Percentiles rank a stretch among this genome's conserved stretches.
Conservation (phyloP, 2,113 vertebrate genomes). For the Podarcis muralis region DNA sequence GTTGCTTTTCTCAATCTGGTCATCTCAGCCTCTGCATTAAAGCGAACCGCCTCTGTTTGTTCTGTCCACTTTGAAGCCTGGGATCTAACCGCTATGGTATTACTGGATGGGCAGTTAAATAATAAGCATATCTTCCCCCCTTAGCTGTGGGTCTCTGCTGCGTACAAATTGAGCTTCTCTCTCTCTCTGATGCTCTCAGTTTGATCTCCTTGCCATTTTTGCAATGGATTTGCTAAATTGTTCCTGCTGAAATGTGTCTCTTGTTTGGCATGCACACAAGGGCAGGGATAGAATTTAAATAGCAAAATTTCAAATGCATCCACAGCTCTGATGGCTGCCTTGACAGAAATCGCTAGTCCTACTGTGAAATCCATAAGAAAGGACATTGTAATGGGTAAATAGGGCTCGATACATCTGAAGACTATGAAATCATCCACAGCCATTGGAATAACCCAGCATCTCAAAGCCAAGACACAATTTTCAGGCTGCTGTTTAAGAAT, state of each 20-base stretch:
- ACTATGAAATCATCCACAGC: slow-evolving; percentile 21
- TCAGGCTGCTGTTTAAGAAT: slow-evolving; percentile 16
- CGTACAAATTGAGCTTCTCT: not conserved
- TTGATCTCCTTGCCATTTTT: slow-evolving; percentile 12
- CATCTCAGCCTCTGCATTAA: not conserved
- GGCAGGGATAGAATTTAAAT: slow-evolving; percentile 31
- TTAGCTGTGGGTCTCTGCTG: not conserved
- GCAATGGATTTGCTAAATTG: slow-evolving; percentile 28
- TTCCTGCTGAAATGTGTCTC: slow-evolving; percentile 16
- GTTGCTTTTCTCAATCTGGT: not conserved
- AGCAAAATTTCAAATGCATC: slow-evolving; percentile 24
- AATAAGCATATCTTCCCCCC: not conserved
- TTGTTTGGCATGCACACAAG: slow-evolving; percentile 10
- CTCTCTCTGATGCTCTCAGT: not conserved
- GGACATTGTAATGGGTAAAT: slow-evolving; percentile 38
- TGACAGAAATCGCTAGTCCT: slow-evolving; percentile 22
- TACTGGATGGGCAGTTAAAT: slow-evolving; percentile 1
- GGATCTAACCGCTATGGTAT: not conserved
- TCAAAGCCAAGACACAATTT: slow-evolving; percentile 18
- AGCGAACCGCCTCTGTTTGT: not conserved
- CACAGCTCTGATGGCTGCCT: slow-evolving; percentile 14
- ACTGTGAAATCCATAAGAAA: slow-evolving; percentile 29
- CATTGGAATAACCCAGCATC: not conserved
- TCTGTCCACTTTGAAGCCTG: slow-evolving; percentile 7
- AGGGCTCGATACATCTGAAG: slow-evolving; percentile 9